Base-by-base conservation (phyloP, 1,140 invertebrate species). In the Tetranychus cinnabarinus region DNA sequence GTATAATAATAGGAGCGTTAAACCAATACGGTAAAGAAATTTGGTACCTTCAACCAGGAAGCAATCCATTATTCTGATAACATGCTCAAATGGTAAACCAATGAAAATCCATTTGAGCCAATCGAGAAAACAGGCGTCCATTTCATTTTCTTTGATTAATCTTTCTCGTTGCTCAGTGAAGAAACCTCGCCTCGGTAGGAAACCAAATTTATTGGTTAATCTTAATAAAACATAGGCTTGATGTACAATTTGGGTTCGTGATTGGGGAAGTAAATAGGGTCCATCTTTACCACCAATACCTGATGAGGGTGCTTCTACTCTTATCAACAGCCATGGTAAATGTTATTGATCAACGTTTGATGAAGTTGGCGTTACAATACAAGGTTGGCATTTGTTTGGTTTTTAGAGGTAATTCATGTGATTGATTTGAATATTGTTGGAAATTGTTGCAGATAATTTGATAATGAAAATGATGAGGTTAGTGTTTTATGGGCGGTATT, bases 191-290 rank as follows among this genome's bases (percentile, higher is more conserved):
- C 31, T 31, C 3, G 23, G 39, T 12, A 60, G n/a, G 23, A 63
- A 56, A 23, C 61, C 85, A 78, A 92, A 86, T 76, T 93, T 93
- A 75, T 88, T 93, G 67, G 87, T 83, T 67, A 97, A 86, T 75
- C 89, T 86, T 57, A 68, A 61, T 13, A 75, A 61, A 37, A 74
- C 82, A 87, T 86, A 61, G 84, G 85, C 69, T 82, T 90, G 75
- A 83, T 84, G 85, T 84, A 92, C 87, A 72, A 86, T 83, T 60
- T 88, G 79, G 57, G 88, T 78, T 77, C 92, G 92, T 47, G 89
- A 93, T 78, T 92, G 88, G 57, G 88, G 87, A 67, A 95, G 82
- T 74, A 89, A 92, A 75, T 83, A 84, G 73, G 86, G 85, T 68
- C 86, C 82, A 68, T 88, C 86, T 64, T 83, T 83, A 65, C 83